A percentile compares a stretch with the other conserved stretches of the same genome.
These are phyloP conservation scores for Taenioides sp. DNA, from an alignment of 2,797 vertebrate species.

Conservation along the genomic window DNA sequence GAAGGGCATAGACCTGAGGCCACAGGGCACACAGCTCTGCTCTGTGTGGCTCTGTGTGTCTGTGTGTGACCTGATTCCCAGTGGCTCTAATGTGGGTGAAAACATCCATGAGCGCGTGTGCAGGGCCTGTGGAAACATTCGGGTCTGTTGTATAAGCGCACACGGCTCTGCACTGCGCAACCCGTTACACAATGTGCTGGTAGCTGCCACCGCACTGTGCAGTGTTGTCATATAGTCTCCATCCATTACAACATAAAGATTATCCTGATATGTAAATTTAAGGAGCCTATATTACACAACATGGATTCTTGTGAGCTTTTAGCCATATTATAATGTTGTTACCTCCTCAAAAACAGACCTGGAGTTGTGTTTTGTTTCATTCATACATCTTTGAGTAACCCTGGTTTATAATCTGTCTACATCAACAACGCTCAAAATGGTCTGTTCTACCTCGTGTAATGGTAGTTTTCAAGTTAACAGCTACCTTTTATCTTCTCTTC, in stretches of 20 bases:
- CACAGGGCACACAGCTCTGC: slow-evolving; percentile 28
- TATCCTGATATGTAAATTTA: too few relatives aligned
- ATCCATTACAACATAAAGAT: background rate
- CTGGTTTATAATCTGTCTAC: too few relatives aligned
- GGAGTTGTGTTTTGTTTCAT: too few relatives aligned
- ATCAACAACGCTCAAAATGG: too few relatives aligned
- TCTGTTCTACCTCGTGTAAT: too few relatives aligned
- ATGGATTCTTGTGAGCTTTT: too few relatives aligned
- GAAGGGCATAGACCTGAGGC: slow-evolving; percentile 2
- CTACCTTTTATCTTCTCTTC: too few relatives aligned
- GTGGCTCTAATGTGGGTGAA: slow-evolving; percentile 33
- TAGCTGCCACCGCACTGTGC: slow-evolving; percentile 16
- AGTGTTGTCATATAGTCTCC: slow-evolving; percentile 14
- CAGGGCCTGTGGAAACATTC: slow-evolving; percentile 27
- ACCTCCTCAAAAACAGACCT: too few relatives aligned
- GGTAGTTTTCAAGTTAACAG: too few relatives aligned
- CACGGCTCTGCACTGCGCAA: slow-evolving; percentile 34
- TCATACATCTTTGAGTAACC: too few relatives aligned
- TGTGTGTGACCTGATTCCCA: slow-evolving; percentile 45
- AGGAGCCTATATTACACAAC: too few relatives aligned
- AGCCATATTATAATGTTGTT: too few relatives aligned
- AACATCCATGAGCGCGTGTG: slow-evolving; percentile 31
- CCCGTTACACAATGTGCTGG: slow-evolving; percentile 34
- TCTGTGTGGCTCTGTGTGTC: slow-evolving; percentile 21
- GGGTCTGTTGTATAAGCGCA: slow-evolving; percentile 50